Evolutionary conservation across 2,797 vertebrate genomes (phyloP).

Genomic region (Anguilla pacifica): DNA sequence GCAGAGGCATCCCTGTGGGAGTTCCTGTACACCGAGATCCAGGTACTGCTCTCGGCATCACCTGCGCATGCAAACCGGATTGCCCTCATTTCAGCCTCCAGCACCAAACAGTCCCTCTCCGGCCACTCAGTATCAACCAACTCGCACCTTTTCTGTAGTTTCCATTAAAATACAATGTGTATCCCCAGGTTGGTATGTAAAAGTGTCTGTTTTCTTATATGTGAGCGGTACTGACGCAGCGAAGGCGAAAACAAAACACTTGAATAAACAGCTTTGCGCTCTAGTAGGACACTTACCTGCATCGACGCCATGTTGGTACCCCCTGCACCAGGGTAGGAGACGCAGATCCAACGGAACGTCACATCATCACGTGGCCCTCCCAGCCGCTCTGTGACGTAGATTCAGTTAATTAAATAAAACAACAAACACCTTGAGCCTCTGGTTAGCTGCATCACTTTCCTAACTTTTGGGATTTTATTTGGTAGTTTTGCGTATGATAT

Average conservation of each 20-base stretch:
- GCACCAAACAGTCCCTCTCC: conserved; percentile 12
- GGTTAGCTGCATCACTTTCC: neutral
- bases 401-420: neutral
- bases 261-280: conserved; percentile 4
- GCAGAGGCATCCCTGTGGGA: neutral
- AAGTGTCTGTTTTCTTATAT: neutral
- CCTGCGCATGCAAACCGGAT: conserved; percentile 7
- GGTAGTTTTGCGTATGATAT: neutral
- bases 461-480: neutral
- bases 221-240: neutral
- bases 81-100: conserved; percentile 11
- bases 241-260: conserved; percentile 2
- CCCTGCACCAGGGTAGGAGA: conserved; percentile 53
- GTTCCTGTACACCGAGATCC: neutral
- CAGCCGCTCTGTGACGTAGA: neutral
- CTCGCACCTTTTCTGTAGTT: neutral
- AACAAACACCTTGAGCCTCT: neutral
- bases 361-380: conserved; percentile 43
- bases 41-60: conserved; percentile 12
- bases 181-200: neutral
- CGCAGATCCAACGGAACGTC: conserved; percentile 53
- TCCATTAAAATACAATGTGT: neutral
- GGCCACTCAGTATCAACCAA: neutral
- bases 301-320: conserved; percentile 80
- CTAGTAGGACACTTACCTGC: conserved; percentile 70